Evolutionary conservation across 2,113 vertebrate genomes (phyloP).

Genomic region (Epinephelus fuscoguttatus): DNA sequence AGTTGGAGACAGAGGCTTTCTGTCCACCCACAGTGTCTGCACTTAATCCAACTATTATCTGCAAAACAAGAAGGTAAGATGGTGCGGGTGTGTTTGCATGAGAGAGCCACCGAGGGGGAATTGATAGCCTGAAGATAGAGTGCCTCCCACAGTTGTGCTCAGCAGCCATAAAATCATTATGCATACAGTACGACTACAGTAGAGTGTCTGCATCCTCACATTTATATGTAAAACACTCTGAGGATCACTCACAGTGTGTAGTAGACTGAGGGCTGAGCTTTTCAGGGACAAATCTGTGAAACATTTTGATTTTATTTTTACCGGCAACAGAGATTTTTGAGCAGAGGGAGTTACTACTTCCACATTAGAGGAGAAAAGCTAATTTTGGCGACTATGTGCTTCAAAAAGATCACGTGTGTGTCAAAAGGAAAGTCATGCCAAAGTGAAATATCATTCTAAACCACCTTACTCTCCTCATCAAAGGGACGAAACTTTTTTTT

Average conservation of each 20-base stretch:
- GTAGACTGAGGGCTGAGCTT: neutral
- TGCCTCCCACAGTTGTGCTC: slow-evolving; percentile 53
- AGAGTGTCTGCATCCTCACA: slow-evolving; percentile 19
- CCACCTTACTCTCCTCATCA: slow-evolving; percentile 28
- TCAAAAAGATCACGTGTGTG: slow-evolving; percentile 14
- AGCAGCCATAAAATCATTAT: slow-evolving; percentile 28
- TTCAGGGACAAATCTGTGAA: neutral
- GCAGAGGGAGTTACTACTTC: neutral
- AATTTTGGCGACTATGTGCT: slow-evolving; percentile 20
- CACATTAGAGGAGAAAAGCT: slow-evolving; percentile 8
- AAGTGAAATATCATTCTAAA: slow-evolving; percentile 9
- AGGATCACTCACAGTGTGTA: slow-evolving; percentile 9
- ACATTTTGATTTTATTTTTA: slow-evolving; percentile 16
- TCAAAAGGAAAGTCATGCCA: slow-evolving; percentile 12
- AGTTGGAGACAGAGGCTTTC: slow-evolving; percentile 18
- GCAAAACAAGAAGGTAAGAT: slow-evolving; percentile 22
- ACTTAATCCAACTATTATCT: slow-evolving; percentile 46
- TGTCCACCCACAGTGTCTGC: slow-evolving; percentile 51
- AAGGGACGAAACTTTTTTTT: slow-evolving; percentile 30
- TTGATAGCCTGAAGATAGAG: slow-evolving; percentile 51
- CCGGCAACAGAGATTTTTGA: neutral
- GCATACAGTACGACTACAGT: slow-evolving; percentile 35
- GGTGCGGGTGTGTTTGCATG: slow-evolving; percentile 12
- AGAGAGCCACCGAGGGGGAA: slow-evolving; percentile 22
- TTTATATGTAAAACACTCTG: slow-evolving; percentile 27